These are phyloP conservation scores for Cryptus armator DNA, from an alignment of 2,888 invertebrate genomes.

Conservation along the genomic window DNA sequence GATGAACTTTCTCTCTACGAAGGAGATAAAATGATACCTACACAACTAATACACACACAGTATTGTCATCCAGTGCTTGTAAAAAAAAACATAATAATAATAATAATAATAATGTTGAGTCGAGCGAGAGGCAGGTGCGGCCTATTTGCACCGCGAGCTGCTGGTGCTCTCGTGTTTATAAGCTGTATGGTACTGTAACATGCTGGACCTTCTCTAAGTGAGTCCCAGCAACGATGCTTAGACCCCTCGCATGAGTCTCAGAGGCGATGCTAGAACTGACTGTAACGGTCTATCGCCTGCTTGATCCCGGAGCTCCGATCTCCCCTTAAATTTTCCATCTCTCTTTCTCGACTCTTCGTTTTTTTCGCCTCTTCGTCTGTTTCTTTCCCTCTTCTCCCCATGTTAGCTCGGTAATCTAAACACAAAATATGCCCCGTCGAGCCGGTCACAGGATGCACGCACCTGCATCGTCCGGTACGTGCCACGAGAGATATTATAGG, in stretches of 20 bases:
- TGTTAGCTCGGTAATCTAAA: constrained; percentile 23
- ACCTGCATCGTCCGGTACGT: constrained; percentile 48
- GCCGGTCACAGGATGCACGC: constrained; percentile 48
- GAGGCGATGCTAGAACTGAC: constrained; percentile 18
- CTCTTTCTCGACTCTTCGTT: background rate
- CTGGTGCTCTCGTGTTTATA: constrained; percentile 22
- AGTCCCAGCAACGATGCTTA: constrained; percentile 13
- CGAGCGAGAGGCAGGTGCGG: constrained; percentile 71
- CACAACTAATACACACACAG: constrained; percentile 33
- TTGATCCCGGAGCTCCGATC: constrained; percentile 17
- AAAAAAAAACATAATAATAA: constrained; percentile 53
- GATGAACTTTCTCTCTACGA: constrained; percentile 60
- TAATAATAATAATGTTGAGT: constrained; percentile 44
- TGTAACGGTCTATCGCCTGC: constrained; percentile 31
- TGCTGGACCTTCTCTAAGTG: constrained; percentile 8
- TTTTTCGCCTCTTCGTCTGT: background rate
- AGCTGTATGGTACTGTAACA: constrained; percentile 3
- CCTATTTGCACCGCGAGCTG: constrained; percentile 66
- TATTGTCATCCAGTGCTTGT: constrained; percentile 69
- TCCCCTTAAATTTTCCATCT: constrained; percentile 12
- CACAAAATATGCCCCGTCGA: constrained; percentile 38
- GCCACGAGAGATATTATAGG: constrained; percentile 13
- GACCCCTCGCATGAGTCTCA: constrained; percentile 29
- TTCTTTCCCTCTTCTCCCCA: background rate
- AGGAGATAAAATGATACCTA: constrained; percentile 30